A percentile compares a stretch with the other conserved stretches of the same genome.
Conservation (phyloP, 2,888 invertebrate species). For the Periphyllus acericola region DNA sequence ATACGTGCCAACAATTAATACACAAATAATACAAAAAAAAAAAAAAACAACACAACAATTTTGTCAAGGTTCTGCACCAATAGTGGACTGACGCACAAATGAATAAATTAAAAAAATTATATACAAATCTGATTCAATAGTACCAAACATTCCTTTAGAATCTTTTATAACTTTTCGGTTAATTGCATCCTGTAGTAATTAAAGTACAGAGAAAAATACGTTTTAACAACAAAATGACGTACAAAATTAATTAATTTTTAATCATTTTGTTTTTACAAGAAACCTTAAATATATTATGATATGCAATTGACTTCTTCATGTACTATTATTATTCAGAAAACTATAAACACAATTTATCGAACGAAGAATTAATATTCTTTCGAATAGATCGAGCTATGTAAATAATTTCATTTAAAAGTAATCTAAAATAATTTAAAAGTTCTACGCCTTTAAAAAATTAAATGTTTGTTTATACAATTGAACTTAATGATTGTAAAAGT, state of each 20-base stretch:
- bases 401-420: not conserved
- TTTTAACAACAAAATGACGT: not conserved
- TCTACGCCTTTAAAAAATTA: not conserved
- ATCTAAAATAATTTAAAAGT: not conserved
- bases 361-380: not conserved
- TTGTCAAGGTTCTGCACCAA: not conserved
- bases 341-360: not conserved
- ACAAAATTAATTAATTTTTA: not conserved
- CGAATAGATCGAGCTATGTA: not conserved
- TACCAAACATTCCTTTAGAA: not conserved
- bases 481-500: not conserved
- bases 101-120: not conserved
- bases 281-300: not conserved
- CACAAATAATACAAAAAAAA: not conserved
- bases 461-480: not conserved
- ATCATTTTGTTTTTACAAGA: not conserved
- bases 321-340: not conserved
- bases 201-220: not conserved
- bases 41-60: not conserved
- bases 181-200: not conserved
- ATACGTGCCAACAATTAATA: not conserved
- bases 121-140: not conserved
- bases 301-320: not conserved
- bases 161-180: not conserved
- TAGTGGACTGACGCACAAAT: not conserved